Conservation (phyloP, 2,888 invertebrate genomes). For the Caenorhabditis sp. region DNA sequence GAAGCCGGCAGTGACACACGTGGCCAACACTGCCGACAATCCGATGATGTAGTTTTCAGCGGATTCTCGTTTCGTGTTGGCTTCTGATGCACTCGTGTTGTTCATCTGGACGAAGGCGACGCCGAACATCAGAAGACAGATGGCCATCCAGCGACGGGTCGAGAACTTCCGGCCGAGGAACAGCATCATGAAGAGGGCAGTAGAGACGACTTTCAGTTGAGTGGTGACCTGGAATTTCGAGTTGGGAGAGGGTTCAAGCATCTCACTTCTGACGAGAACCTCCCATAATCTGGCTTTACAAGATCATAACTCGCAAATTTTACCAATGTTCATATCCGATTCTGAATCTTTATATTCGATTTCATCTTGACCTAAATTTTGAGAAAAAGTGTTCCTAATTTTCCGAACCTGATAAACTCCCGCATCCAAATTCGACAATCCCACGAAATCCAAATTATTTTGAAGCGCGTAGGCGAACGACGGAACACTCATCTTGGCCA, state of each 20-base stretch:
- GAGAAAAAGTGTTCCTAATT: too few relatives aligned
- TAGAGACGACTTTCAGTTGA: conserved; percentile 83
- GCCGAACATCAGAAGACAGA: conserved; percentile 82
- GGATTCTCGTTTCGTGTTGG: conserved; percentile 37
- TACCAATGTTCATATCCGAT: too few relatives aligned
- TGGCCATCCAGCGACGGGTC: conserved; percentile 81
- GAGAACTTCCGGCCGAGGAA: conserved; percentile 83
- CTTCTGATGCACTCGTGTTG: conserved; percentile 58
- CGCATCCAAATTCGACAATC: conserved; percentile 82
- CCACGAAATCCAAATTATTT: conserved; percentile 83
- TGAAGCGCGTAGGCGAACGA: conserved; percentile 83
- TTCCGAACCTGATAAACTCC: conserved; percentile 82
- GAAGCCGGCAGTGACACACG: conserved; percentile 84
- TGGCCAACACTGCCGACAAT: conserved; percentile 81
- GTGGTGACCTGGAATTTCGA: conserved; percentile 81
- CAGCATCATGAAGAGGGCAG: conserved; percentile 83
- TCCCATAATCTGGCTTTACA: too few relatives aligned
- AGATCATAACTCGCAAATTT: too few relatives aligned
- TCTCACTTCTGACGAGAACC: too few relatives aligned
- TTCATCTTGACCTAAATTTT: too few relatives aligned
- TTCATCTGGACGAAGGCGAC: conserved; percentile 82
- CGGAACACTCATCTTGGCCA: conserved; percentile 83
- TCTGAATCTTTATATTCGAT: too few relatives aligned
- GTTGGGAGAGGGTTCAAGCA: not conserved
- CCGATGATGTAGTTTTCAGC: conserved; percentile 81